phyloP scores from a whole-genome alignment of 1,140 invertebrate species.

The Drosophila neocordata region DNA sequence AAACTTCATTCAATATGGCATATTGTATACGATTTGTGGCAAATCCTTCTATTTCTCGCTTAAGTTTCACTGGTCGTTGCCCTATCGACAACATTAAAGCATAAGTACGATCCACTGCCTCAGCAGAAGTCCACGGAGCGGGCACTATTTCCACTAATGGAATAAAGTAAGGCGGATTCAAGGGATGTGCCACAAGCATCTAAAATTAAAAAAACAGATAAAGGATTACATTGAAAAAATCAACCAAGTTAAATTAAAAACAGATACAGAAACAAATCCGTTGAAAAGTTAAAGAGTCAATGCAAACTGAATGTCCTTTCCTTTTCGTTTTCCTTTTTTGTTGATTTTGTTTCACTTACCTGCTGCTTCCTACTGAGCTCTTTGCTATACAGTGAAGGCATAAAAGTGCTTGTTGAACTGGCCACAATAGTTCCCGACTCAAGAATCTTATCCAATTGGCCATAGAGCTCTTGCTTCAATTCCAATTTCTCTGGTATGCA shows the following conservation, averaged over 20 bases:
- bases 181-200: conserved; percentile 90
- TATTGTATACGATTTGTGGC: conserved; percentile 98
- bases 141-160: conserved; percentile 97
- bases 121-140: conserved; percentile 91
- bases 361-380: conserved; percentile 76
- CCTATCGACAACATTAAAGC: conserved; percentile 94
- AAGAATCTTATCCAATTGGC: conserved; percentile 89
- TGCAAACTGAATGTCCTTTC: neutral
- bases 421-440: conserved; percentile 89
- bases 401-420: conserved; percentile 95
- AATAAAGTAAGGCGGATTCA: conserved; percentile 98
- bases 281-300: neutral
- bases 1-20: conserved; percentile 96
- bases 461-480: conserved; percentile 91
- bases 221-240: neutral
- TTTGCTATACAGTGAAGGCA: conserved; percentile 92
- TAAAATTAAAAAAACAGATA: too few relatives aligned
- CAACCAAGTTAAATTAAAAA: too few relatives aligned
- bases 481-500: conserved; percentile 96
- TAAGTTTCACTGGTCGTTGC: conserved; percentile 93
- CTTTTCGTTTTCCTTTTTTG: neutral
- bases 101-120: conserved; percentile 84
- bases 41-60: conserved; percentile 95
- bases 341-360: conserved; percentile 22
- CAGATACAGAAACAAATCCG: too few relatives aligned